These are phyloP conservation scores for Tolypeutes matacus DNA, from an alignment of 2,797 vertebrate genomes.

Conservation along the genomic window DNA sequence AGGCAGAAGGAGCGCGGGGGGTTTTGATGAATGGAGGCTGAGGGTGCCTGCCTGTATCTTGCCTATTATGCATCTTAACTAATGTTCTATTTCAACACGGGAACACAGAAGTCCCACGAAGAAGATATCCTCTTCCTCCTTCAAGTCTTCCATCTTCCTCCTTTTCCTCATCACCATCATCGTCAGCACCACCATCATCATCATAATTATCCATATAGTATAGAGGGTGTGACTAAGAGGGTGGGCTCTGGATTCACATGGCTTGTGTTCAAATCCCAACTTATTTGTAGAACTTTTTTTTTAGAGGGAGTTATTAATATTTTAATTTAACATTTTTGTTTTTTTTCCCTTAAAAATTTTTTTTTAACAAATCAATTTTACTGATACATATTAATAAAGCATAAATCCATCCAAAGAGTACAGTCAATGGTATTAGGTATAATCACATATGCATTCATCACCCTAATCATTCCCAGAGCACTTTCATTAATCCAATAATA, in stretches of 20 bases:
- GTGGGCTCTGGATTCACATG: neutral
- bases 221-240: neutral
- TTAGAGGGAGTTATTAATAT: too few species aligned
- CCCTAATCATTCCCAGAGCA: too few species aligned
- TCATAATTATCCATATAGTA: neutral
- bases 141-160: too few species aligned
- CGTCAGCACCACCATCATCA: accelerated
- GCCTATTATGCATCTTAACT: neutral
- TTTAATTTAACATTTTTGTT: too few species aligned
- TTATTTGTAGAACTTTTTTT: neutral
- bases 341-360: too few species aligned
- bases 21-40: accelerated
- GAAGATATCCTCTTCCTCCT: neutral
- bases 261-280: neutral
- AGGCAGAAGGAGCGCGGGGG: accelerated
- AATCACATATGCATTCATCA: too few species aligned
- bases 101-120: neutral
- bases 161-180: neutral
- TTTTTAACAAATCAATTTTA: too few species aligned
- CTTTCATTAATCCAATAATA: too few species aligned
- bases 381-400: too few species aligned
- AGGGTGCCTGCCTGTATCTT: neutral
- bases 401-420: too few species aligned
- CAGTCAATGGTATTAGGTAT: too few species aligned
- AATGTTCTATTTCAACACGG: neutral